phyloP scores from a whole-genome alignment of 1,140 invertebrate genomes.

The Archivesica marissinica region DNA sequence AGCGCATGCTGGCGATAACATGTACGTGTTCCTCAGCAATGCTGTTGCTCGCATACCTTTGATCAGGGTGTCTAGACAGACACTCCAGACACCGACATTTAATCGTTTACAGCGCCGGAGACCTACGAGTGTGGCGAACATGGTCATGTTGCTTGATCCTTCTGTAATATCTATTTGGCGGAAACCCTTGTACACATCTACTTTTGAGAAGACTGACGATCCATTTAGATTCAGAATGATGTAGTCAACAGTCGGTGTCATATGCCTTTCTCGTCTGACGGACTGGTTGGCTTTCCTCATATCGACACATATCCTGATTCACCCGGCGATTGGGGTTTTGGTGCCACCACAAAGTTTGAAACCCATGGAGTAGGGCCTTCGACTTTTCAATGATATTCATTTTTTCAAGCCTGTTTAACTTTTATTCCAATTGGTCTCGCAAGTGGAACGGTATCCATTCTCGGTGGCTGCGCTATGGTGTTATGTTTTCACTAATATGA shows the following conservation, averaged over 20 bases:
- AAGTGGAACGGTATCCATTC: too few species aligned
- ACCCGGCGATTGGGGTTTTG: slow-evolving; percentile 56
- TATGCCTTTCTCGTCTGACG: slow-evolving; percentile 66
- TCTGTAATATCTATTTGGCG: slow-evolving; percentile 60
- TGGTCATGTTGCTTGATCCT: slow-evolving; percentile 52
- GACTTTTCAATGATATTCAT: too few species aligned
- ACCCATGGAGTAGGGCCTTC: slow-evolving; percentile 73
- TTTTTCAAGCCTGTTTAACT: too few species aligned
- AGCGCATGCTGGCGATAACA: not conserved
- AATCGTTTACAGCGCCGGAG: slow-evolving; percentile 56
- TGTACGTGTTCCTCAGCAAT: too few species aligned
- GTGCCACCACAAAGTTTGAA: slow-evolving; percentile 67
- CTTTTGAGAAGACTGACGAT: slow-evolving; percentile 57
- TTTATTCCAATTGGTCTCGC: too few species aligned
- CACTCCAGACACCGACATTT: slow-evolving; percentile 67
- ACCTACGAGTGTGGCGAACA: slow-evolving; percentile 34
- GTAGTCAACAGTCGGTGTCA: slow-evolving; percentile 71
- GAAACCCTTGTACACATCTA: slow-evolving; percentile 62
- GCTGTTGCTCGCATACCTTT: too few species aligned
- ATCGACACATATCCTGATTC: slow-evolving; percentile 72
- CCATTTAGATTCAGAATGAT: slow-evolving; percentile 66
- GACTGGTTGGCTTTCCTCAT: slow-evolving; percentile 71
- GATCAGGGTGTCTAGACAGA: too few species aligned
- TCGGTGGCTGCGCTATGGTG: too few species aligned
- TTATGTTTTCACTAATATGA: too few species aligned